phyloP scores from a whole-genome alignment of 2,888 invertebrate species.

The Orthonychiurus folsomi region DNA sequence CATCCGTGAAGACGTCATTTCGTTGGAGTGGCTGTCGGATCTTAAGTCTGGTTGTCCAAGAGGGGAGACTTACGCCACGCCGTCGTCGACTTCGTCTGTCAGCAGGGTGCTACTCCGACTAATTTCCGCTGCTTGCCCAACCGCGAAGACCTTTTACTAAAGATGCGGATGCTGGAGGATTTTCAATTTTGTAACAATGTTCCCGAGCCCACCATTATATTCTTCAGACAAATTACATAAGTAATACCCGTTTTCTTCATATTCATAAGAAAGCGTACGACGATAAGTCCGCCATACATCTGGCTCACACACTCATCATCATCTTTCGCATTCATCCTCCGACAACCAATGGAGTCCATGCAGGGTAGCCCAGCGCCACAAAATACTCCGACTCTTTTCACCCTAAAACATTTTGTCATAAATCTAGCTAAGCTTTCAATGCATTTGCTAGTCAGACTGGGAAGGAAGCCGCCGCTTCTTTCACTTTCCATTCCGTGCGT shows the following conservation, averaged over 20 bases:
- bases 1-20: background rate
- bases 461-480: too few species aligned
- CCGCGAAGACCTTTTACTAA: constrained; percentile 21
- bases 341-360: too few species aligned
- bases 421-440: constrained; percentile 18
- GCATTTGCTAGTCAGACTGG: too few species aligned
- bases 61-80: too few species aligned
- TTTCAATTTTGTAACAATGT: constrained; percentile 4
- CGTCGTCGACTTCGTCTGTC: constrained; percentile 16
- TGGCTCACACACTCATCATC: constrained; percentile 17
- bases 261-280: background rate
- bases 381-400: constrained; percentile 12
- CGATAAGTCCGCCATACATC: constrained; percentile 8
- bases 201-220: background rate
- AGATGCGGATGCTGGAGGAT: constrained; percentile 10
- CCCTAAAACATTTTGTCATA: constrained; percentile 18
- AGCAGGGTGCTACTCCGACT: constrained; percentile 30
- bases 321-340: too few species aligned
- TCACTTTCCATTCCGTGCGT: constrained; percentile 3
- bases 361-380: too few species aligned
- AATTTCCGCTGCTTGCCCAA: constrained; percentile 26
- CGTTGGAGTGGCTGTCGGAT: background rate
- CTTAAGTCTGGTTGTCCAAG: too few species aligned
- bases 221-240: background rate
- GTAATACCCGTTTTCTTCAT: too few species aligned